These are phyloP conservation scores for Melanotus villosus DNA, from an alignment of 2,888 invertebrate species.

Conservation along the genomic window DNA sequence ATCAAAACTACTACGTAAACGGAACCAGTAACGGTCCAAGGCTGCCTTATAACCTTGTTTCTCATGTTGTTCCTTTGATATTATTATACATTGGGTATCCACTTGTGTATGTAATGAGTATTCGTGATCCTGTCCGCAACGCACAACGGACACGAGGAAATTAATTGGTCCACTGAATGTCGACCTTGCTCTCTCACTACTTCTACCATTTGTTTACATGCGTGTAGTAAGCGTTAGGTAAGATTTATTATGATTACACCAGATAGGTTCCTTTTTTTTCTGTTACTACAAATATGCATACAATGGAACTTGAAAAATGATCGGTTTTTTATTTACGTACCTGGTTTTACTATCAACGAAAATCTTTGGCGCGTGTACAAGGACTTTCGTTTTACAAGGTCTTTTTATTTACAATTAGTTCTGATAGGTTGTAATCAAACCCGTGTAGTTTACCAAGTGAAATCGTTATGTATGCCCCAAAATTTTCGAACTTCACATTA, in stretches of 20 bases:
- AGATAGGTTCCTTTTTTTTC: neutral
- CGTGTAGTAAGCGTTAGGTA: neutral
- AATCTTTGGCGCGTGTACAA: constrained; percentile 7
- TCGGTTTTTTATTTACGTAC: too few relatives aligned
- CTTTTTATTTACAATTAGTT: constrained; percentile 3
- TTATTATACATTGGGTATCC: neutral
- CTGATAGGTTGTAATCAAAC: neutral
- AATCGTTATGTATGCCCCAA: too few relatives aligned
- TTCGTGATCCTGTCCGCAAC: neutral
- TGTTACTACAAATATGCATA: neutral
- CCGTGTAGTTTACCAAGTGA: too few relatives aligned
- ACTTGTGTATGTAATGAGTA: neutral
- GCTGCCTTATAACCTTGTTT: constrained; percentile 42
- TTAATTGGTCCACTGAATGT: neutral
- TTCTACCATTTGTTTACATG: constrained; percentile 8
- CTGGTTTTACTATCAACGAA: neutral
- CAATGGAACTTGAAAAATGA: neutral
- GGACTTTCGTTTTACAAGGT: neutral
- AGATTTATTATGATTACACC: neutral
- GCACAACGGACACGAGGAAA: too few relatives aligned
- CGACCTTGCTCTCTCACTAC: neutral
- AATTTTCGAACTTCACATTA: too few relatives aligned
- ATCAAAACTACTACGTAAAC: constrained; percentile 43
- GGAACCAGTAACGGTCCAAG: constrained; percentile 51
- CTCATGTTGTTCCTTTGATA: constrained; percentile 1